Base-by-base conservation (phyloP, 2,888 invertebrate genomes). In the Stictocephala bisonia region DNA sequence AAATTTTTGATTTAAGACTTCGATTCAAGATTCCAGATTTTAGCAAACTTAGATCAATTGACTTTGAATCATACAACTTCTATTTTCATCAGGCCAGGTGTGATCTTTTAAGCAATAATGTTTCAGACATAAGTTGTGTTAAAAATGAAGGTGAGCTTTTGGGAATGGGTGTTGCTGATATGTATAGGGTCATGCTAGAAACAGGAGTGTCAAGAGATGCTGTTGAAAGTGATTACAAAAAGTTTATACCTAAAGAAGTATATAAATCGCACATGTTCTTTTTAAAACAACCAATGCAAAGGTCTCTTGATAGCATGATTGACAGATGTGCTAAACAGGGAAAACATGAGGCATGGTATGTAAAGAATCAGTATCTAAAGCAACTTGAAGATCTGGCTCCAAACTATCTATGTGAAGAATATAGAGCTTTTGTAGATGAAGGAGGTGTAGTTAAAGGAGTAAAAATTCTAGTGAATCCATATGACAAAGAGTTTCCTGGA, bases 391-490 rank as follows among this genome's bases (percentile, higher is more conserved):
- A 86, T n/a, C 86, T 94, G 84, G 94, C 93, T 1, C 93, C 94
- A 0, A 92, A 92, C 81, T 95, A 95, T 84, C 85, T 94, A 50
- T 87, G 89, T 9, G 95, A 95, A 84, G 90, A 91, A 79, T 93
- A 89, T 80, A 87, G 86, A 78, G 91, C 90, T 4, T 85, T 90
- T 29, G 87, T 90, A 71, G 91, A 91, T 83, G 88, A 89, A 81
- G 88, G 88, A 78, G 78, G 98, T 96, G 86, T 98, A 97, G 82
- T 97, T 97, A 83, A 96, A 94, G 86, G 98, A 97, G 87, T 90
- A 2, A 86, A 86, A 69, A 83, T 92, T 4, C 85, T 88, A 76
- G 87, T 92, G 2, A 88, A 90, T 50, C 90, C 92, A 0, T 90
- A 87, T 80, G 88, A 90, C 80, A 83, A 86, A 0, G 86, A 88